These are phyloP conservation scores for Potamilus streckersoni DNA, from an alignment of 1,140 invertebrate genomes.

Conservation along the genomic window DNA sequence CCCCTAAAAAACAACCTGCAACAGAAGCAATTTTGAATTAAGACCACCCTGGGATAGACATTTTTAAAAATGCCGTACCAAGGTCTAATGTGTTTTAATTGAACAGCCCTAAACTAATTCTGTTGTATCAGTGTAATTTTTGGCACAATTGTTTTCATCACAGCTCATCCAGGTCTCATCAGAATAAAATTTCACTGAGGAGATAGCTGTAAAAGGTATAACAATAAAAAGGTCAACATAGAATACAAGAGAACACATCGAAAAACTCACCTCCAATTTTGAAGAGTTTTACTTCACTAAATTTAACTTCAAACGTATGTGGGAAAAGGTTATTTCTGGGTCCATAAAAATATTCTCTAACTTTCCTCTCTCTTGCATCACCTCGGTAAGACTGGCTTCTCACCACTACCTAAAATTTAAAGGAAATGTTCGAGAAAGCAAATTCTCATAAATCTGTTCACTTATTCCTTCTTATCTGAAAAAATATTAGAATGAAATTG, in stretches of 20 bases:
- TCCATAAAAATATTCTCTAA: conserved; percentile 97
- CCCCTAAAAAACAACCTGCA: too few species aligned
- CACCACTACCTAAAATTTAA: conserved; percentile 80
- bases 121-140: conserved; percentile 13
- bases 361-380: conserved; percentile 83
- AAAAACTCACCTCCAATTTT: conserved; percentile 82
- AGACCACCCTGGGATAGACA: too few species aligned
- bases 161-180: conserved; percentile 19
- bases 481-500: not conserved
- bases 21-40: too few species aligned
- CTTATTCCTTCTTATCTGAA: not conserved
- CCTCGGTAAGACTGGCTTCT: conserved; percentile 78
- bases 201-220: too few species aligned
- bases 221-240: too few species aligned
- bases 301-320: conserved; percentile 64
- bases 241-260: too few species aligned
- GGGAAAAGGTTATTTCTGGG: conserved; percentile 81
- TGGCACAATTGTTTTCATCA: conserved; percentile 15
- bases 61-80: too few species aligned
- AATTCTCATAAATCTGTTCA: not conserved
- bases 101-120: not conserved
- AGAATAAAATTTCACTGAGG: conserved; percentile 8
- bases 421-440: not conserved
- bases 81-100: too few species aligned
- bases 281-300: conserved; percentile 84